Conservation (phyloP, 2,888 invertebrate genomes). For the Plusia festucae region DNA sequence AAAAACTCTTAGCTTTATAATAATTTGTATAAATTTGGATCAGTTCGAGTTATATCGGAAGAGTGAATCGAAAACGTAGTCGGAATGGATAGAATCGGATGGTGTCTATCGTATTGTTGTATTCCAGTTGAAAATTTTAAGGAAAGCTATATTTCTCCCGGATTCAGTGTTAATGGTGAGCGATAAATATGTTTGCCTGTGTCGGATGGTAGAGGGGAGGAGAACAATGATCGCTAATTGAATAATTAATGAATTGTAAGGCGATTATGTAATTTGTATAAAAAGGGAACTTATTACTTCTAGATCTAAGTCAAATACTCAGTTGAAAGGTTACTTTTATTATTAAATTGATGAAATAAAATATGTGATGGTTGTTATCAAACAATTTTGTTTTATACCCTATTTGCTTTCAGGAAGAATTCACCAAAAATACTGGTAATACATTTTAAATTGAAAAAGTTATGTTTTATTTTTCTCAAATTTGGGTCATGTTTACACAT, state of each 20-base stretch:
- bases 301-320: too few relatives aligned
- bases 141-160: constrained; percentile 34
- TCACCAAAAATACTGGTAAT: too few relatives aligned
- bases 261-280: background rate
- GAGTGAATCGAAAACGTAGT: background rate
- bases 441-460: too few relatives aligned
- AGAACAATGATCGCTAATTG: background rate
- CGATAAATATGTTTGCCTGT: constrained; percentile 8
- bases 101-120: constrained; percentile 23
- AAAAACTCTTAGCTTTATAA: too few relatives aligned
- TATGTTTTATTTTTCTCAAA: too few relatives aligned
- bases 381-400: too few relatives aligned
- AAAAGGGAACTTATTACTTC: background rate
- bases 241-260: constrained; percentile 5
- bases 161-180: constrained; percentile 17
- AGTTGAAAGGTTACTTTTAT: too few relatives aligned
- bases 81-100: background rate
- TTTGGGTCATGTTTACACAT: too few relatives aligned
- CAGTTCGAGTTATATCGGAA: background rate
- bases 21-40: background rate
- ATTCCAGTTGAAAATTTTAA: constrained; percentile 54
- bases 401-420: too few relatives aligned
- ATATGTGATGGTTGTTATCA: too few relatives aligned
- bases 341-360: too few relatives aligned
- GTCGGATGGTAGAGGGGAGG: background rate